Base-by-base conservation (phyloP, 1,140 invertebrate species). In the Zaprionus ornatus region DNA sequence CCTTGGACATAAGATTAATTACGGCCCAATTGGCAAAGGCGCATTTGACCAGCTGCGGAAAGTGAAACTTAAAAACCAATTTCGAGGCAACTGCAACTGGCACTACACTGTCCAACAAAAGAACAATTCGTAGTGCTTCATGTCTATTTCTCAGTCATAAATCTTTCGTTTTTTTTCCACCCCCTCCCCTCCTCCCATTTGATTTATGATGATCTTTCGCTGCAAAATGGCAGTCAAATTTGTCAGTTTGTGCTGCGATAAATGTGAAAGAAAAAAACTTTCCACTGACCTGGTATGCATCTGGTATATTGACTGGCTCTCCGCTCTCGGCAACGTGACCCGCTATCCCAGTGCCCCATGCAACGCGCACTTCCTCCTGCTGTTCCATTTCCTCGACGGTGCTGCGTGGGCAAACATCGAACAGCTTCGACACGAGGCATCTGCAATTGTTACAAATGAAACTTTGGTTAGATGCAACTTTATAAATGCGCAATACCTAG, bases 281-380 rank as follows among this genome's bases (percentile, higher is more conserved):
- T 79, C 62, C 71, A 74, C 42, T 93, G 93, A 97, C 98, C 96
- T 98, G 95, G 93, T 99, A 99, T 56, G 98, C 98, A 93, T 99
- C 98, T 12, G 97, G 97, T 93, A 99, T 99, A 93, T 99, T 99
- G 79, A 98, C 96, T 12, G 97, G 95, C 91, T 98, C 96, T 19
- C 98, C 98, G 80, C 96, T 98, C 88, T 98, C 96, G 2, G 98
- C 98, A 7, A 99, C 98, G 93, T 97, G 97, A 5, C 98, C 98
- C 1, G 98, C 97, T 79, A 99, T 98, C 32, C 98, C 98, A 23
- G 95, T 96, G 45, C 96, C 96, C 96, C 96, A 97, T 0, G 97
- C 96, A 92, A 99, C 97, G 78, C 96, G 94, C 75, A 99, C 98
- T 92, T 98, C 98, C 75, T 98, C 97, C 79, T 97, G 96, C 90